These are phyloP conservation scores for Oophaga pumilio DNA, from an alignment of 2,113 vertebrate species.

Conservation along the genomic window DNA sequence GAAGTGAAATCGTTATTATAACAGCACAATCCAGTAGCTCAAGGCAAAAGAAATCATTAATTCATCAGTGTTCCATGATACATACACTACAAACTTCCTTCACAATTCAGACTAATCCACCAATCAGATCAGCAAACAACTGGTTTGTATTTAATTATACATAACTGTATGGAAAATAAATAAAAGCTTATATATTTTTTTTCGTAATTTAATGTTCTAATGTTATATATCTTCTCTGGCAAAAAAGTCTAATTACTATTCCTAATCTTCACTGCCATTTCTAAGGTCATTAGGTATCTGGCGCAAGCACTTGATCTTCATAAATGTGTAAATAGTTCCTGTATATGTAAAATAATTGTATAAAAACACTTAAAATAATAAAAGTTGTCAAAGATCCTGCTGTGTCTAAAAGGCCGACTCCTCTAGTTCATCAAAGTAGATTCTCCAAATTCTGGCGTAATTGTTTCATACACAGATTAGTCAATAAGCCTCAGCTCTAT, in stretches of 20 bases:
- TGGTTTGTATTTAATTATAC: background rate
- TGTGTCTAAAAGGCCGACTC: too few relatives aligned
- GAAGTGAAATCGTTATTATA: slow-evolving; percentile 38
- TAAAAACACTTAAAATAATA: too few relatives aligned
- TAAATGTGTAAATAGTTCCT: too few relatives aligned
- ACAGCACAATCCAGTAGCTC: slow-evolving; percentile 15
- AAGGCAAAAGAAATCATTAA: slow-evolving; percentile 50
- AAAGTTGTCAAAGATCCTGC: too few relatives aligned
- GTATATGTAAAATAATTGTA: too few relatives aligned
- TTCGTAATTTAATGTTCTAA: background rate
- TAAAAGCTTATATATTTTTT: background rate
- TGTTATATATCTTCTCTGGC: background rate
- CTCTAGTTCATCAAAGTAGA: too few relatives aligned
- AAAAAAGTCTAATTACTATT: too few relatives aligned
- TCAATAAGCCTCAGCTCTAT: too few relatives aligned
- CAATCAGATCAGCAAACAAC: background rate
- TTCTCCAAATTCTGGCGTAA: background rate
- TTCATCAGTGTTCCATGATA: slow-evolving; percentile 37
- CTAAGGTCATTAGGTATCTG: too few relatives aligned
- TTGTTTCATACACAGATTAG: too few relatives aligned
- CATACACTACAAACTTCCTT: background rate
- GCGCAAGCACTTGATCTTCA: too few relatives aligned
- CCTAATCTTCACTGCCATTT: too few relatives aligned
- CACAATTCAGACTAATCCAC: slow-evolving; percentile 6
- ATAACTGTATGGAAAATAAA: slow-evolving; percentile 1